phyloP scores from a whole-genome alignment of 1,140 invertebrate genomes.

The Zaprionus nigranus region DNA sequence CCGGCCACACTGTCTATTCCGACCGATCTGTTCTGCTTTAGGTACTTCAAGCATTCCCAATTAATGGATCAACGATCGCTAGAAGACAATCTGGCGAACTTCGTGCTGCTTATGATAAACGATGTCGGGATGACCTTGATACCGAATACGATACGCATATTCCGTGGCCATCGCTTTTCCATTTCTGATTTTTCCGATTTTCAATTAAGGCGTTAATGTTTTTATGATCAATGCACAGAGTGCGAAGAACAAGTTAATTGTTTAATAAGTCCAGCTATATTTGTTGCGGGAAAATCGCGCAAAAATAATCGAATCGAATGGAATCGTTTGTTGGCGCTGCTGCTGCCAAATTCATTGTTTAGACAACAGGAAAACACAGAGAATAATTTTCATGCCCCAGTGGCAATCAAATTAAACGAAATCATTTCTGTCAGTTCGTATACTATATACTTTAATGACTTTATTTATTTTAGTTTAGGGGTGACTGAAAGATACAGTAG shows the following conservation, averaged over 20 bases:
- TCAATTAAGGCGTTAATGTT: slow-evolving; percentile 39
- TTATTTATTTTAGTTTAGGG: slow-evolving; percentile 1
- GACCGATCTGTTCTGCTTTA: neutral
- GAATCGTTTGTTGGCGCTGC: neutral
- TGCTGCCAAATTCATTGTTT: neutral
- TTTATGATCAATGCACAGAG: slow-evolving; percentile 61
- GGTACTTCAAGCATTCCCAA: neutral
- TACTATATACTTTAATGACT: slow-evolving; percentile 7
- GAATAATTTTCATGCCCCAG: neutral
- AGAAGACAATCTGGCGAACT: neutral
- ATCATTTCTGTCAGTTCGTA: slow-evolving; percentile 7
- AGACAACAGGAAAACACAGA: neutral
- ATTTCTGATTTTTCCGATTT: slow-evolving; percentile 18
- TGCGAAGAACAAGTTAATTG: slow-evolving; percentile 67
- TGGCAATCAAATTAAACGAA: slow-evolving; percentile 6
- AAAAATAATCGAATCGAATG: slow-evolving; percentile 27
- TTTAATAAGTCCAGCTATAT: slow-evolving; percentile 50
- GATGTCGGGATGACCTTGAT: slow-evolving; percentile 30
- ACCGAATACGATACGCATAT: slow-evolving; percentile 8
- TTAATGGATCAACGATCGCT: slow-evolving; percentile 22
- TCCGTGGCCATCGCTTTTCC: neutral
- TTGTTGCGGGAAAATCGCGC: slow-evolving; percentile 6
- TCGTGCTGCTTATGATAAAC: slow-evolving; percentile 65
- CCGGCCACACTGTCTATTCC: neutral
- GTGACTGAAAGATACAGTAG: neutral